phyloP scores from a whole-genome alignment of 2,888 invertebrate genomes.

The Villa cingulata region DNA sequence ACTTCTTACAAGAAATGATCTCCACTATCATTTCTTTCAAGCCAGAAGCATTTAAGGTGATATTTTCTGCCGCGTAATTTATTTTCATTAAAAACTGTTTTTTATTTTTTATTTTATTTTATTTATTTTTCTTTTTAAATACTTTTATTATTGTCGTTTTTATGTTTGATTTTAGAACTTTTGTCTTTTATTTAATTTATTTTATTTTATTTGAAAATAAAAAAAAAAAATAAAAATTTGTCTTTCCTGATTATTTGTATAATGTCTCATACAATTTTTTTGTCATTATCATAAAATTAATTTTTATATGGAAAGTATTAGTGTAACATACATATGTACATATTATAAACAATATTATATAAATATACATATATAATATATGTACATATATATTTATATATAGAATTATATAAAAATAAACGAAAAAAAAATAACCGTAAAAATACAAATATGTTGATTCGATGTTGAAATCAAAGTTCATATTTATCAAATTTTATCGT shows the following conservation, averaged over 20 bases:
- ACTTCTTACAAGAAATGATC: constrained; percentile 1
- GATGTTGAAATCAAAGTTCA: not conserved
- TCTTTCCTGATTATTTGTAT: too few relatives aligned
- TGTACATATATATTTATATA: too few relatives aligned
- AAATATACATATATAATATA: too few relatives aligned
- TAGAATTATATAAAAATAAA: not conserved
- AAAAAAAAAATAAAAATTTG: too few relatives aligned
- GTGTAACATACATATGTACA: too few relatives aligned
- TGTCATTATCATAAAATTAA: too few relatives aligned
- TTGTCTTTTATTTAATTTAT: too few relatives aligned
- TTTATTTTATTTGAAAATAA: too few relatives aligned
- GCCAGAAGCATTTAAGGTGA: constrained; percentile 5
- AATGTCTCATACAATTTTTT: too few relatives aligned
- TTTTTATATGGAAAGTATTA: too few relatives aligned
- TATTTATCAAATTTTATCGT: constrained; percentile 9
- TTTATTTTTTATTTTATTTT: not conserved
- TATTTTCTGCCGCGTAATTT: constrained; percentile 4
- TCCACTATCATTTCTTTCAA: not conserved
- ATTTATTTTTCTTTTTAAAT: not conserved
- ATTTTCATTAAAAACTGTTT: constrained; percentile 1
- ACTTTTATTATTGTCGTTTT: not conserved
- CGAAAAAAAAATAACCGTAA: not conserved
- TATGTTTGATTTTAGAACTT: too few relatives aligned
- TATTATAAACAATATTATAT: too few relatives aligned
- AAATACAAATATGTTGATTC: not conserved